Conservation (phyloP, 2,888 invertebrate genomes). For the Rhogogaster chlorosoma region DNA sequence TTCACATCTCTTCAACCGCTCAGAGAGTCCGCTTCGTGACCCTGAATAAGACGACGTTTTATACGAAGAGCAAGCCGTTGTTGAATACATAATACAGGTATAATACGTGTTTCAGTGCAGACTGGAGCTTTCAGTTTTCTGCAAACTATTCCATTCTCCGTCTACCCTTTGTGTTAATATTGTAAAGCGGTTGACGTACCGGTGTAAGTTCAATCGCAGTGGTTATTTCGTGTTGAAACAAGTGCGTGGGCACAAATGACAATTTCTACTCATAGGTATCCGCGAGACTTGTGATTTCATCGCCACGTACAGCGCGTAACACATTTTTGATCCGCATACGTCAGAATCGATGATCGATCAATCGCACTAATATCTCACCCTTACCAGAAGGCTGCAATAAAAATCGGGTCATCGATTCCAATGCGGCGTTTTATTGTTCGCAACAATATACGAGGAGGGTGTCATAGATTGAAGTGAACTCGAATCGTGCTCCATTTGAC, state of each 20-base stretch:
- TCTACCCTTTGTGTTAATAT: neutral
- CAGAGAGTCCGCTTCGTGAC: slow-evolving; percentile 6
- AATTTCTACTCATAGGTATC: neutral
- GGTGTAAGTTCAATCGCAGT: neutral
- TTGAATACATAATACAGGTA: neutral
- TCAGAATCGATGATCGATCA: neutral
- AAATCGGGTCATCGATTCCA: slow-evolving; percentile 43
- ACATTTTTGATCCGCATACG: neutral
- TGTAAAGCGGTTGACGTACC: neutral
- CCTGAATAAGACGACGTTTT: slow-evolving; percentile 26
- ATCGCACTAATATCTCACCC: neutral
- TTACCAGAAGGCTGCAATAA: neutral
- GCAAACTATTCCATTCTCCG: neutral
- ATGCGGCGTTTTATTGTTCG: slow-evolving; percentile 31
- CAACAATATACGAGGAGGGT: slow-evolving; percentile 21
- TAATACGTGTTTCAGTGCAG: neutral
- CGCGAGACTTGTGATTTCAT: neutral
- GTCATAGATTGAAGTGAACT: slow-evolving; percentile 44
- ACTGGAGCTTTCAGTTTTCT: neutral
- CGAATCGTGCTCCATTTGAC: slow-evolving; percentile 41
- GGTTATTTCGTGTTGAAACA: neutral
- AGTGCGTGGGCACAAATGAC: neutral
- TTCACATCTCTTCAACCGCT: slow-evolving; percentile 17
- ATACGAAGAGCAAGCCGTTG: slow-evolving; percentile 14
- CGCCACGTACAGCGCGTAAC: neutral